Percentiles rank a stretch among this genome's conserved stretches.
phyloP scores from a whole-genome alignment of 2,113 vertebrate genomes.

The Erythrocercus mccallii region DNA sequence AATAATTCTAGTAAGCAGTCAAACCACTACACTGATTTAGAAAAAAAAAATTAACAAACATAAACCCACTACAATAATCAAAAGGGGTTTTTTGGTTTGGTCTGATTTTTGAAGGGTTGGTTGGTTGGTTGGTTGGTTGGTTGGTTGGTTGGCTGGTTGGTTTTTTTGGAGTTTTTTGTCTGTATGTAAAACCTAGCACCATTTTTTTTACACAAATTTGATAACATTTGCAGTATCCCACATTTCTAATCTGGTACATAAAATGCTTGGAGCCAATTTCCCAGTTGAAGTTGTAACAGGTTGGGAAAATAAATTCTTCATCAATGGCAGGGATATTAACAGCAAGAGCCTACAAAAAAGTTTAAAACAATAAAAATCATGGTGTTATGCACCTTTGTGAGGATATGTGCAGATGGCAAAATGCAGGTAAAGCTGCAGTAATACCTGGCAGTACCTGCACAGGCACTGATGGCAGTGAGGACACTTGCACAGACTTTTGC shows the following conservation, averaged over 20 bases:
- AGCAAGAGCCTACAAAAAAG: neutral
- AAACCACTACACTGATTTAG: neutral
- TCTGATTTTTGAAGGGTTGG: neutral
- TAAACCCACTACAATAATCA: neutral
- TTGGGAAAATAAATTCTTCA: neutral
- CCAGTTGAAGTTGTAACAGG: neutral
- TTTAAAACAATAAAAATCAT: neutral
- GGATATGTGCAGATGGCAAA: neutral
- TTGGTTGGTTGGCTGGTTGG: no score
- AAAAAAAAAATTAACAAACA: neutral
- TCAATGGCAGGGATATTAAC: neutral
- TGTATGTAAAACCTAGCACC: accelerated
- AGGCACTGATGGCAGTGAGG: neutral
- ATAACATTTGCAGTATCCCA: neutral
- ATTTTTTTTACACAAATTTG: neutral
- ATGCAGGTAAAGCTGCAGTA: neutral
- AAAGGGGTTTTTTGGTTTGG: neutral
- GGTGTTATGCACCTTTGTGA: neutral
- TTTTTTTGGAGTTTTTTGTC: neutral
- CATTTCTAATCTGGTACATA: neutral
- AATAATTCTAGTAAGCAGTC: neutral
- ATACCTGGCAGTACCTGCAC: accelerated
- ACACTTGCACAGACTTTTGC: neutral
- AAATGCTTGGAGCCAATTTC: neutral
- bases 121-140: no score